A percentile compares a stretch with the other conserved stretches of the same genome.
Evolutionary conservation across 1,140 invertebrate genomes (phyloP).

Genomic region (Tetramorium parvispinum): DNA sequence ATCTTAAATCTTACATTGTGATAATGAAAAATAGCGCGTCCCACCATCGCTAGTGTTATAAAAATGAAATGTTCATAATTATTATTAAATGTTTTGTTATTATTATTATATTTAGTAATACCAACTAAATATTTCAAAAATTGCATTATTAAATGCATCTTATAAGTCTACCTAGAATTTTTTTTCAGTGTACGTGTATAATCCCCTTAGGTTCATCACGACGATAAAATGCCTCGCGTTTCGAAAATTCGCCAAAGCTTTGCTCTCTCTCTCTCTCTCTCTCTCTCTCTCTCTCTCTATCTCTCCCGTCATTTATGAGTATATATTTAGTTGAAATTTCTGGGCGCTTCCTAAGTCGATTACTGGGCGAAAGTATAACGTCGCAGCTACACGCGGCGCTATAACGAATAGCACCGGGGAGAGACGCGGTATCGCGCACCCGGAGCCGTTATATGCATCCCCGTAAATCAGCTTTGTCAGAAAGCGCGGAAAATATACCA

Average conservation of each 20-base stretch:
- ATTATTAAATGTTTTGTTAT: too few relatives aligned
- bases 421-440: constrained; percentile 17
- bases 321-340: constrained; percentile 25
- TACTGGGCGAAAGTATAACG: constrained; percentile 19
- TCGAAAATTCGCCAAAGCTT: constrained; percentile 25
- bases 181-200: not conserved
- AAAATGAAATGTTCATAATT: too few relatives aligned
- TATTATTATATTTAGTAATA: too few relatives aligned
- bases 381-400: not conserved
- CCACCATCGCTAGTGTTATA: too few relatives aligned
- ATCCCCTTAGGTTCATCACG: not conserved
- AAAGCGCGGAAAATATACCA: constrained; percentile 43
- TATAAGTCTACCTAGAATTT: too few relatives aligned
- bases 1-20: too few relatives aligned
- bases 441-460: constrained; percentile 30
- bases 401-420: not conserved
- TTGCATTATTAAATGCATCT: too few relatives aligned
- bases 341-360: constrained; percentile 39
- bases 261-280: not conserved
- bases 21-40: too few relatives aligned
- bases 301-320: not conserved
- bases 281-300: too few relatives aligned
- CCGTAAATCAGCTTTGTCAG: constrained; percentile 52
- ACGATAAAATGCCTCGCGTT: constrained; percentile 28
- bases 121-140: too few relatives aligned